A percentile compares a stretch with the other conserved stretches of the same genome.
These are phyloP conservation scores for Procambarus virginalis DNA, from an alignment of 1,140 invertebrate genomes.

Conservation along the genomic window DNA sequence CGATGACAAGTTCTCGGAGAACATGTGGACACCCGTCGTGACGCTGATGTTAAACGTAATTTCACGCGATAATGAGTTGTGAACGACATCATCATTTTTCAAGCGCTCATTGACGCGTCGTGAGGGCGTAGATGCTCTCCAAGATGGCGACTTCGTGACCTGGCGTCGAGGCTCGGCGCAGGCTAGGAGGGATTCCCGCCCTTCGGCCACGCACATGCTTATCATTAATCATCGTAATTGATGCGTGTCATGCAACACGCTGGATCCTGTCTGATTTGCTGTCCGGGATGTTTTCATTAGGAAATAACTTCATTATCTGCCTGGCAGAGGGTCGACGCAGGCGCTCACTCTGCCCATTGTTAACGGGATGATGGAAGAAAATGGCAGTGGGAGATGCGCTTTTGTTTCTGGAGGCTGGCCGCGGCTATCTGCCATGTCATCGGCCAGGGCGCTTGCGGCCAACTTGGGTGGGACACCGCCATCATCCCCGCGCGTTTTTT, in stretches of 20 bases:
- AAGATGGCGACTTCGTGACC: slow-evolving; percentile 51
- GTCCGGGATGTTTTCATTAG: slow-evolving; percentile 62
- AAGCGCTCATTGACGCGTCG: slow-evolving; percentile 30
- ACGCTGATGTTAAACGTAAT: slow-evolving; percentile 46
- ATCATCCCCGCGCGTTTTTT: neutral
- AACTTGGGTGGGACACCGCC: slow-evolving; percentile 46
- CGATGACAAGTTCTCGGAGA: slow-evolving; percentile 15
- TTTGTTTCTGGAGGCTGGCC: slow-evolving; percentile 48
- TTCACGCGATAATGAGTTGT: slow-evolving; percentile 58
- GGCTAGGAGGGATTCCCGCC: slow-evolving; percentile 32
- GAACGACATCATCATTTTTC: slow-evolving; percentile 51
- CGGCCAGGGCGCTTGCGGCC: slow-evolving; percentile 1
- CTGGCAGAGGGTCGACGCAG: slow-evolving; percentile 17
- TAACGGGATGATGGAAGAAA: slow-evolving; percentile 52
- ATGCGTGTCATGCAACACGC: slow-evolving; percentile 48
- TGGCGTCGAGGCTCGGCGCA: slow-evolving; percentile 11
- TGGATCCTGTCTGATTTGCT: slow-evolving; percentile 56
- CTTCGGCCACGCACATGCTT: slow-evolving; percentile 52
- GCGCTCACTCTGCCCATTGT: slow-evolving; percentile 38
- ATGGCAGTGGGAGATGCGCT: slow-evolving; percentile 35
- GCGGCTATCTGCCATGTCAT: slow-evolving; percentile 52
- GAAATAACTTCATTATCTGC: slow-evolving; percentile 61
- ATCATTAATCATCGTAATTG: slow-evolving; percentile 61
- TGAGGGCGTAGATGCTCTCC: neutral
- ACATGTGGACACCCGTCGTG: slow-evolving; percentile 35